Conservation (phyloP, 2,888 invertebrate species). For the Watsonalla cultraria region DNA sequence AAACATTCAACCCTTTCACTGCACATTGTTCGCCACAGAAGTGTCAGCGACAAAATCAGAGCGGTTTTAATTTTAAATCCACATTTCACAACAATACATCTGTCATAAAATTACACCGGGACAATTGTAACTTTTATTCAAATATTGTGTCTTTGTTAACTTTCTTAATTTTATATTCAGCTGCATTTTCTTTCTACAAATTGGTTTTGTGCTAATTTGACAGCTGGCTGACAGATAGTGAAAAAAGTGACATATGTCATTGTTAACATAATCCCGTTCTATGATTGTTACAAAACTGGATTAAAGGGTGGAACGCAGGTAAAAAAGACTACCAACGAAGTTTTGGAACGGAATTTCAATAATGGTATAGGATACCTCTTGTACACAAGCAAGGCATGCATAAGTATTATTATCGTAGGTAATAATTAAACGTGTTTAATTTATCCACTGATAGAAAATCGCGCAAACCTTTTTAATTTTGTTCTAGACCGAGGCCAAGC, state of each 20-base stretch:
- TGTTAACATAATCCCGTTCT: conserved; percentile 50
- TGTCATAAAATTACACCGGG: conserved; percentile 60
- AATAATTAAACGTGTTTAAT: too few relatives aligned
- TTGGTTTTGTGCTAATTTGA: conserved; percentile 66
- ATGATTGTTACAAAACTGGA: conserved; percentile 35
- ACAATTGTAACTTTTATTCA: conserved; percentile 50
- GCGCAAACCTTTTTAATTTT: too few relatives aligned
- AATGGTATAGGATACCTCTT: too few relatives aligned
- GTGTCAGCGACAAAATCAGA: conserved; percentile 35
- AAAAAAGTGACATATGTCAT: conserved; percentile 37
- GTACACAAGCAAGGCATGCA: too few relatives aligned
- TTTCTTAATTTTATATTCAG: conserved; percentile 60
- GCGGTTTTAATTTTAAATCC: conserved; percentile 42
- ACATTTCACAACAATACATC: conserved; percentile 46
- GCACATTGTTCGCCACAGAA: conserved; percentile 22
- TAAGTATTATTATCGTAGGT: background rate
- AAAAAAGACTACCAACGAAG: conserved; percentile 47
- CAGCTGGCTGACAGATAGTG: conserved; percentile 55
- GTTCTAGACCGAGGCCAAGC: too few relatives aligned
- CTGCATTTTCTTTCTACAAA: conserved; percentile 50
- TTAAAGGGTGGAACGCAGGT: conserved; percentile 55
- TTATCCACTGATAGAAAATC: too few relatives aligned
- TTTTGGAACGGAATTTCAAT: conserved; percentile 8
- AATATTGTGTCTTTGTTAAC: conserved; percentile 27
- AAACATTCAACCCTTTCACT: conserved; percentile 31